These are phyloP conservation scores for Triplophysa dalaica DNA, from an alignment of 2,113 vertebrate species.

Conservation along the genomic window DNA sequence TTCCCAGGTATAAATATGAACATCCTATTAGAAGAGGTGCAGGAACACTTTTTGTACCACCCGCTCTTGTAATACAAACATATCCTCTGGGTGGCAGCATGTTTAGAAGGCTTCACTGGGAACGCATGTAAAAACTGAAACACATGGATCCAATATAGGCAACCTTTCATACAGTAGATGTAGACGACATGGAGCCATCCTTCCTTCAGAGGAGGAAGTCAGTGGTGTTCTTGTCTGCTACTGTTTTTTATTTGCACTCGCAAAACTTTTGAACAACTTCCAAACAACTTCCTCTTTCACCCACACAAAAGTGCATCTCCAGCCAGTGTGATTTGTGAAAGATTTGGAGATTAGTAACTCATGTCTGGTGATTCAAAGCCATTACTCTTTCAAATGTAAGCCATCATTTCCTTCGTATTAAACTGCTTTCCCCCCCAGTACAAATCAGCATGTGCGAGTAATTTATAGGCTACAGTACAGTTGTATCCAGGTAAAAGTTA, in stretches of 20 bases:
- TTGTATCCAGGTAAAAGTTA: background rate
- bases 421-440: background rate
- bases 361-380: conserved; percentile 36
- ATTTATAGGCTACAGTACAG: background rate
- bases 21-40: background rate
- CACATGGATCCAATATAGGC: conserved; percentile 65
- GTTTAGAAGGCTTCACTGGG: conserved; percentile 36
- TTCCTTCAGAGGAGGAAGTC: conserved; percentile 68
- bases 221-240: conserved; percentile 65
- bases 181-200: conserved; percentile 68
- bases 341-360: conserved; percentile 43
- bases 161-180: conserved; percentile 58
- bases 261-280: conserved; percentile 49
- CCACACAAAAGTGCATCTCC: conserved; percentile 42
- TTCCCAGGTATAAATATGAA: background rate
- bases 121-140: conserved; percentile 40
- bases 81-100: conserved; percentile 57
- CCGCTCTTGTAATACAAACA: conserved; percentile 33
- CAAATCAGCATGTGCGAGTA: background rate
- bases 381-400: background rate
- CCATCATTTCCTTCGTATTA: background rate
- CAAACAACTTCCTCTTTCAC: conserved; percentile 46
- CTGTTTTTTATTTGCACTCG: conserved; percentile 63
- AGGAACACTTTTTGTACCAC: background rate
- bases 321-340: conserved; percentile 45